Evolutionary conservation across 2,113 vertebrate species (phyloP).

Genomic region (Pterophyllum scalare): DNA sequence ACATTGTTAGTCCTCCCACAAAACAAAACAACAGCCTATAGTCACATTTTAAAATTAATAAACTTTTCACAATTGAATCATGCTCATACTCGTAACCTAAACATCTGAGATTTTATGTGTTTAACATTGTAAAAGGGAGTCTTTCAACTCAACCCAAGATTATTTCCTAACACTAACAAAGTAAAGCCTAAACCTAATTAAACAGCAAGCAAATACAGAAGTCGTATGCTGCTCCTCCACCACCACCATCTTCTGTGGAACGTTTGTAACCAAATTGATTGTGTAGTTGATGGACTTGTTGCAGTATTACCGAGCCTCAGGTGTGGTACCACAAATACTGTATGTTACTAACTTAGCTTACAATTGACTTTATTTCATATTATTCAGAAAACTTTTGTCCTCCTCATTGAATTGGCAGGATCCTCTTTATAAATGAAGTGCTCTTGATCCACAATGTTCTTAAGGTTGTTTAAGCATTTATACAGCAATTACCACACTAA

Average conservation of each 20-base stretch:
- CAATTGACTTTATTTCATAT: neutral
- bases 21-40: neutral
- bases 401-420: neutral
- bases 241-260: neutral
- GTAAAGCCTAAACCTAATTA: neutral
- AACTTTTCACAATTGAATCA: too few relatives aligned
- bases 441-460: conserved; percentile 10
- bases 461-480: conserved; percentile 10
- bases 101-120: too few relatives aligned
- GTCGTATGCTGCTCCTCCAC: neutral
- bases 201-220: neutral
- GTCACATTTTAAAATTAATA: too few relatives aligned
- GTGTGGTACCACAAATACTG: neutral
- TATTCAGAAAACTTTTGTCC: neutral
- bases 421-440: neutral
- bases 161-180: neutral
- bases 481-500: neutral
- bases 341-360: neutral
- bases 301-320: neutral
- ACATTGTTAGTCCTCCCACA: neutral
- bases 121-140: too few relatives aligned
- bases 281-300: neutral
- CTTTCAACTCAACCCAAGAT: too few relatives aligned
- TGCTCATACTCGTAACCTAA: too few relatives aligned
- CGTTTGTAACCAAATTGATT: neutral